These are phyloP conservation scores for Ctenopoma multispine DNA, from an alignment of 2,797 vertebrate species.

Conservation along the genomic window DNA sequence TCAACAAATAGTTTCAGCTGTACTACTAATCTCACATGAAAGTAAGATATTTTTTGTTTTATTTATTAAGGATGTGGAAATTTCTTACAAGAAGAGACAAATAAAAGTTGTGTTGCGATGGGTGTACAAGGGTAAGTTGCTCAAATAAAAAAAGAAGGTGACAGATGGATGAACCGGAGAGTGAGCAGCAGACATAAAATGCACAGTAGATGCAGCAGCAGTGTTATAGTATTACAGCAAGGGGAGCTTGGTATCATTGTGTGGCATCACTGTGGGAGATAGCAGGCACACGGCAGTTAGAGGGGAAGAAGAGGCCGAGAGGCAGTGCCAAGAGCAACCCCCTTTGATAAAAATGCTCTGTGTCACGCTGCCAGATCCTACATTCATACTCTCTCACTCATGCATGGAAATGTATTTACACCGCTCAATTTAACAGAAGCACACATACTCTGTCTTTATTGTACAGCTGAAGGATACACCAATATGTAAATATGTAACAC, in stretches of 20 bases:
- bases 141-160: constrained; percentile 15
- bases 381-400: constrained; percentile 56
- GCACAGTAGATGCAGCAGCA: constrained; percentile 30
- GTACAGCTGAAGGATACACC: constrained; percentile 45
- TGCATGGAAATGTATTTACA: constrained; percentile 59
- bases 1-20: too few species aligned
- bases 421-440: constrained; percentile 52
- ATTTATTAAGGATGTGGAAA: too few species aligned
- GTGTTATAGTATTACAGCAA: constrained; percentile 39
- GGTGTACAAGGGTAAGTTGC: background rate
- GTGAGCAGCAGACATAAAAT: constrained; percentile 30
- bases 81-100: too few species aligned
- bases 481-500: constrained; percentile 48
- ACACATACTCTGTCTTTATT: constrained; percentile 41
- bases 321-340: constrained; percentile 58
- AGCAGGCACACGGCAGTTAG: constrained; percentile 57
- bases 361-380: constrained; percentile 60
- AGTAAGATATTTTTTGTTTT: too few species aligned
- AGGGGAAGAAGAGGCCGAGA: constrained; percentile 69
- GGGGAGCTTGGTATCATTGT: constrained; percentile 56
- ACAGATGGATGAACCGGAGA: constrained; percentile 34
- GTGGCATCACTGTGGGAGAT: constrained; percentile 67
- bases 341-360: constrained; percentile 61
- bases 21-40: too few species aligned
- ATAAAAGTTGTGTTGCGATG: background rate